Percentiles rank a stretch among this genome's conserved stretches.
These are phyloP conservation scores for Tinea trinotella DNA, from an alignment of 2,888 invertebrate species.

Conservation along the genomic window DNA sequence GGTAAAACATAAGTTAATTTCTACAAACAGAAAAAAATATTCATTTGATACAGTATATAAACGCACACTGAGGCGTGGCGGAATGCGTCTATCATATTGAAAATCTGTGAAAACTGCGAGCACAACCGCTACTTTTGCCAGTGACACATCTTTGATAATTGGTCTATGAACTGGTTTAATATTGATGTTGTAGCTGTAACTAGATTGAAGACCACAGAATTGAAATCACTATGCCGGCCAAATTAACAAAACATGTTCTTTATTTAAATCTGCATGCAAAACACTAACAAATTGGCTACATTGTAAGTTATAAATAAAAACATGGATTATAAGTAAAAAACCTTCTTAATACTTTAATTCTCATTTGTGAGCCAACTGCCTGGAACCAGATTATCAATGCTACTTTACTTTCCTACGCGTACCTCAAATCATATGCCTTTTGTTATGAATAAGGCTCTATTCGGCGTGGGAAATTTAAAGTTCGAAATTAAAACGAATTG, in stretches of 20 bases:
- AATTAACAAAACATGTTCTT: no score
- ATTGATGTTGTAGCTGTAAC: background rate
- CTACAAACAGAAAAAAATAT: no score
- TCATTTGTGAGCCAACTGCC: constrained; percentile 13
- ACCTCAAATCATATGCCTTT: constrained; percentile 12
- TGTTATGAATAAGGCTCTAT: background rate
- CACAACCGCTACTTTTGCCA: background rate
- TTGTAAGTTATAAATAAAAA: no score
- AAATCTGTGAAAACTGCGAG: constrained; percentile 3
- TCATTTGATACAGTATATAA: constrained; percentile 1
- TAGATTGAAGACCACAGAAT: background rate
- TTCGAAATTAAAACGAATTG: background rate
- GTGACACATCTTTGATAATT: constrained; percentile 13
- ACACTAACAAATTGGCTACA: no score
- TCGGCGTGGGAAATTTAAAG: background rate
- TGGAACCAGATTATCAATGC: constrained; percentile 17
- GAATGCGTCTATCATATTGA: constrained; percentile 8
- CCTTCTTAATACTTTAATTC: constrained; percentile 16
- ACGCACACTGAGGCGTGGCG: constrained; percentile 6
- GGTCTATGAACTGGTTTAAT: constrained; percentile 6
- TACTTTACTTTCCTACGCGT: constrained; percentile 9
- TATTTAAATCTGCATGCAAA: no score
- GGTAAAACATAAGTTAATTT: background rate
- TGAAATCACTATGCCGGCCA: no score
- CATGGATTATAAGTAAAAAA: background rate